Evolutionary conservation across 2,797 vertebrate species (phyloP).

Genomic region (Crypturellus tataupa): DNA sequence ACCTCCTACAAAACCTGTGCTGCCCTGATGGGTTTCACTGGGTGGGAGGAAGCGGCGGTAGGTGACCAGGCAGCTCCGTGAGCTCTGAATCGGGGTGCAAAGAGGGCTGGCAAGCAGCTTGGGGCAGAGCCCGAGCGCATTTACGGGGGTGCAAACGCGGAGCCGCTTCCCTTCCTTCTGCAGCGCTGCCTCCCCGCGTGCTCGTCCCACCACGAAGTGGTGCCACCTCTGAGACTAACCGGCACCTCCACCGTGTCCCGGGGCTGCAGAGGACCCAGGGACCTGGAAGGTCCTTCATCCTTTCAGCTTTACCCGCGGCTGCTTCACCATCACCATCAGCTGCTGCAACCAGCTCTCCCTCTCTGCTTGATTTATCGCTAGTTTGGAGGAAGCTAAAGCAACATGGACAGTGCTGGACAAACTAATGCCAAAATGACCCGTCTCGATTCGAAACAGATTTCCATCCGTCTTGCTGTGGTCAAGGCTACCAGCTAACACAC

Average conservation of each 20-base stretch:
- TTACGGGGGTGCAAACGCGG: neutral
- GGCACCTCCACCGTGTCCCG: neutral
- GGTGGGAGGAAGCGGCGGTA: neutral
- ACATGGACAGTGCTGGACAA: neutral
- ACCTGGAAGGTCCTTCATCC: accelerated
- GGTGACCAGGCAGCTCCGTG: neutral
- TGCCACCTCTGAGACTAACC: accelerated
- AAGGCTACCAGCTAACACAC: neutral
- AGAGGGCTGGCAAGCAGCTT: neutral
- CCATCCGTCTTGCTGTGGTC: neutral
- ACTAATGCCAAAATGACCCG: neutral
- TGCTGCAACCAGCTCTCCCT: neutral
- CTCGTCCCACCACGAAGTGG: neutral
- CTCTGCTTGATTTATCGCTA: neutral
- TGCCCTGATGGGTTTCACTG: conserved; percentile 20
- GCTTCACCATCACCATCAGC: neutral
- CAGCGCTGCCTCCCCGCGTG: neutral
- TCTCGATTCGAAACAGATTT: neutral
- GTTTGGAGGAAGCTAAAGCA: neutral
- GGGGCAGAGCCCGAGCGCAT: neutral
- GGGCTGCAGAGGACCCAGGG: neutral
- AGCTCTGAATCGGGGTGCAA: conserved; percentile 5
- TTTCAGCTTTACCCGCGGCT: accelerated
- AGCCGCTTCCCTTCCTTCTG: neutral
- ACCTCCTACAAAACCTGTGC: neutral